A percentile compares a stretch with the other conserved stretches of the same genome.
Evolutionary conservation across 2,888 invertebrate species (phyloP).

Genomic region (Troides aeacus): DNA sequence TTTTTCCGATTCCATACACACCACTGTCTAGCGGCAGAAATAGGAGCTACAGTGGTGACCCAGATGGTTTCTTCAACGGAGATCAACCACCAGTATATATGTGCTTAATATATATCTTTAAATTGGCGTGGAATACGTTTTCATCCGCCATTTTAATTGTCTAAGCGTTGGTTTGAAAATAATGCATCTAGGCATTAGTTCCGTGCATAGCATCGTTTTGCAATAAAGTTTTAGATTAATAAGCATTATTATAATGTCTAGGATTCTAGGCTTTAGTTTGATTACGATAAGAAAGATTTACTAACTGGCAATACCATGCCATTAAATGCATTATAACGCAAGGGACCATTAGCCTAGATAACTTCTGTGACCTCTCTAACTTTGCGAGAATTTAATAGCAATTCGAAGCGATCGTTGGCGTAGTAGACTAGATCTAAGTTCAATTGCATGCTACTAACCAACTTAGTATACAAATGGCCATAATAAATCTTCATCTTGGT

Average conservation of each 20-base stretch:
- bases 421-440: slow-evolving; percentile 5
- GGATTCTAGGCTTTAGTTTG: neutral
- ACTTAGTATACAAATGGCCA: neutral
- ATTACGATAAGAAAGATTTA: neutral
- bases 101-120: too few species aligned
- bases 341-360: slow-evolving; percentile 21
- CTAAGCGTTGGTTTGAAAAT: too few species aligned
- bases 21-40: too few species aligned
- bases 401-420: slow-evolving; percentile 7
- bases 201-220: too few species aligned
- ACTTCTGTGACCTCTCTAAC: slow-evolving; percentile 10
- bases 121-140: too few species aligned
- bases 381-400: slow-evolving; percentile 16
- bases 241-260: neutral
- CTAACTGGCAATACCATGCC: slow-evolving; percentile 1
- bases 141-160: too few species aligned
- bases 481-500: neutral
- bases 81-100: too few species aligned
- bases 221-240: too few species aligned
- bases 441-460: slow-evolving; percentile 6
- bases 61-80: too few species aligned
- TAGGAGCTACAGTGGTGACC: too few species aligned
- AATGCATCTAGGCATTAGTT: too few species aligned
- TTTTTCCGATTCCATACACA: too few species aligned
- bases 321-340: slow-evolving; percentile 13